Base-by-base conservation (phyloP, 2,888 invertebrate species). In the Melanostoma mellinum region DNA sequence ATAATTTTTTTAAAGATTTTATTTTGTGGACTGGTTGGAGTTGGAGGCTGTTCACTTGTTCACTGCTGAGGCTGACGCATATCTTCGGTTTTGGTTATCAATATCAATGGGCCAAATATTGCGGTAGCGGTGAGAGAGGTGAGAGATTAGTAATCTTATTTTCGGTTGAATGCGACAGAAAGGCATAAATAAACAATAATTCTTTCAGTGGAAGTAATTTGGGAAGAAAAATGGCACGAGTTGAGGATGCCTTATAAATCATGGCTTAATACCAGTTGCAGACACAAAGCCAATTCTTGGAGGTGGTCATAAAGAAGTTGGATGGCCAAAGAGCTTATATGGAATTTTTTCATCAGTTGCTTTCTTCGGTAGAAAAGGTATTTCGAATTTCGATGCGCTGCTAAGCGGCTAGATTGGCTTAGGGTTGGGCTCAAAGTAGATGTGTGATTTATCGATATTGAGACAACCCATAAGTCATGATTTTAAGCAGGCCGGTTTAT, bases 141-240 rank as follows among this genome's bases (percentile, higher is more conserved):
- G 3, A n/a, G n/a, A 55, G 77, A 68, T 78, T 82, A 78, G 68
- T 78, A 58, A 69, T 68, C 42, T 78, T 63, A 75, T 78, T 75
- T 77, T 76, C 61, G 58, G 50, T 42, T 55, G 50, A 79, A 79
- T 60, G 71, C 78, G 79, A 84, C 84, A 79, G 84, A 84, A 84
- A 75, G 61, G 71, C 84, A 79, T 84, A 84, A 84, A 84, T 84
- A 84, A 84, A 84, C 84, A 84, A 84, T 84, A 84, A 84, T 84
- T 84, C 84, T 84, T 84, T 84, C 84, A 84, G 79, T 84, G 79
- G 84, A 84, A 84, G 84, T 79, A 84, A 84, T 84, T 84, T 84
- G 84, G 79, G 32, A 84, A 84, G 84, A 84, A 79, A 84, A 84
- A 84, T 84, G 84, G 84, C 84, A 84, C 84, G 84, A 84, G 84